Conservation (phyloP, 2,797 vertebrate genomes). For the Semotilus atromaculatus region DNA sequence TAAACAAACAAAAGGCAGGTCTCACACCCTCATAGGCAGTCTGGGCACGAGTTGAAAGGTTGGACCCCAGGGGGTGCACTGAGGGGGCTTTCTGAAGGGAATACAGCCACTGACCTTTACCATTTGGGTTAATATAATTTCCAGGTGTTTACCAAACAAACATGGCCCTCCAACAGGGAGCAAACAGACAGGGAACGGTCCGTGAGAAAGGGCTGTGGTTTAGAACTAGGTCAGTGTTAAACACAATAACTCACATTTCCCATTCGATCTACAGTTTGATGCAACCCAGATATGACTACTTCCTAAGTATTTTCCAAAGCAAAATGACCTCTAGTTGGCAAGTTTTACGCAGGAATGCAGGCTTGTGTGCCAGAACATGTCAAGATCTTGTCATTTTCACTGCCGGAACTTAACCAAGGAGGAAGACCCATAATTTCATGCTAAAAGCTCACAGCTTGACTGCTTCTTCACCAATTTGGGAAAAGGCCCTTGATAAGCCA, state of each 20-base stretch:
- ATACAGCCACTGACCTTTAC: conserved; percentile 48
- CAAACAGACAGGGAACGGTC: conserved; percentile 1
- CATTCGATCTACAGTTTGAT: conserved; percentile 28
- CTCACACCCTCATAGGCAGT: conserved; percentile 1
- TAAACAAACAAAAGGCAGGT: conserved; percentile 47
- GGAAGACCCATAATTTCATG: conserved; percentile 17
- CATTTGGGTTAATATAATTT: conserved; percentile 41
- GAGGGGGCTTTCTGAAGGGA: conserved; percentile 5
- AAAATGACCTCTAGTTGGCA: conserved; percentile 20
- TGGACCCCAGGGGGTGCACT: background rate
- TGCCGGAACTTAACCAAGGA: conserved; percentile 1
- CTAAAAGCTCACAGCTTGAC: conserved; percentile 23
- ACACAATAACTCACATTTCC: conserved; percentile 40
- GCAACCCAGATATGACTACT: conserved; percentile 19
- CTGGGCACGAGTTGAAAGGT: conserved; percentile 41
- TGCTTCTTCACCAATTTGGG: background rate
- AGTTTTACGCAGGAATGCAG: conserved; percentile 8
- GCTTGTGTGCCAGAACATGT: conserved; percentile 34
- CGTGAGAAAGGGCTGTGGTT: conserved; percentile 29
- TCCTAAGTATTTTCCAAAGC: conserved; percentile 20
- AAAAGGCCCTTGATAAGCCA: background rate
- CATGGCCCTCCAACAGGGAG: conserved; percentile 11
- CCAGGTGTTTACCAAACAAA: conserved; percentile 51
- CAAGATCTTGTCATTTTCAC: conserved; percentile 33
- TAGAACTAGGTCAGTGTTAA: conserved; percentile 13